These are phyloP conservation scores for Scopus umbretta DNA, from an alignment of 2,113 vertebrate genomes.

Conservation along the genomic window DNA sequence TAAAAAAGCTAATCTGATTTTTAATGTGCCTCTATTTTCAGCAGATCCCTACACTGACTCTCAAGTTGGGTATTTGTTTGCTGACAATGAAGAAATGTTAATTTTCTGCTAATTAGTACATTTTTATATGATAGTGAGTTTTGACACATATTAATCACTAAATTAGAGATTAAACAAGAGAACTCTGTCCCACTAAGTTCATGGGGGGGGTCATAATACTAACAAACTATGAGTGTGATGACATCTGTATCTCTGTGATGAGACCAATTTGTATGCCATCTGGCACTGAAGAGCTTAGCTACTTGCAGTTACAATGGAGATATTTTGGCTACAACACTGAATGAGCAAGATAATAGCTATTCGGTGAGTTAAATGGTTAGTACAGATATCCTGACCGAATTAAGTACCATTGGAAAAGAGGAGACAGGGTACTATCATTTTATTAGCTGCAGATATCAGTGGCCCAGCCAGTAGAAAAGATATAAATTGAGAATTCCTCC, in stretches of 20 bases:
- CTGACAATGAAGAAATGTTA: background rate
- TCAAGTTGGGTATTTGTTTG: background rate
- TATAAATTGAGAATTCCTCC: background rate
- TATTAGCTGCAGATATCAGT: background rate
- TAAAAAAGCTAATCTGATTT: background rate
- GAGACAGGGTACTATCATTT: background rate
- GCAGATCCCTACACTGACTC: background rate
- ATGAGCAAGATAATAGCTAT: background rate
- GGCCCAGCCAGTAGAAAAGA: background rate
- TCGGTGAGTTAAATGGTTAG: slow-evolving; percentile 17
- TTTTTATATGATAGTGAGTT: background rate
- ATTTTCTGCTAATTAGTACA: background rate
- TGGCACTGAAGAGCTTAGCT: slow-evolving; percentile 50
- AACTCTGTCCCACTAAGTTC: background rate
- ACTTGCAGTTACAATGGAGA: slow-evolving; percentile 41
- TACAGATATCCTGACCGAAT: background rate
- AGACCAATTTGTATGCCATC: slow-evolving; percentile 56
- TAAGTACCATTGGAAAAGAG: background rate
- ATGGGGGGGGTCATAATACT: background rate
- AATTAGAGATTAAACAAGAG: background rate
- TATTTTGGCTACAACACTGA: slow-evolving; percentile 36
- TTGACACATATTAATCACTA: background rate
- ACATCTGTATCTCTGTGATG: slow-evolving; percentile 39
- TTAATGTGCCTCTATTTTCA: background rate
- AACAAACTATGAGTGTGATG: slow-evolving; percentile 2